phyloP scores from a whole-genome alignment of 2,888 invertebrate species.

The Cybosia mesomella region DNA sequence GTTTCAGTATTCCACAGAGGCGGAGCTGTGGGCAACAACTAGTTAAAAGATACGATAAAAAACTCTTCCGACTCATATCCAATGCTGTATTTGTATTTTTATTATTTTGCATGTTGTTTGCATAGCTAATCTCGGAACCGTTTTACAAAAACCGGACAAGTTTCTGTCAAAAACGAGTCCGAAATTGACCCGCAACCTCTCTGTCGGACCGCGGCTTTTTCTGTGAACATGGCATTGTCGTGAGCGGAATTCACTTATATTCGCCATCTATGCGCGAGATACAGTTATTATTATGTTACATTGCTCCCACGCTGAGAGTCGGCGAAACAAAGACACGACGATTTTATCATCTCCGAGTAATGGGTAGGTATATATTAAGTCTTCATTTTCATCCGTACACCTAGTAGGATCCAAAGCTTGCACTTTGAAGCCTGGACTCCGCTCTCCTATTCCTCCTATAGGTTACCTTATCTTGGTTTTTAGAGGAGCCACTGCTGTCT shows the following conservation, averaged over 20 bases:
- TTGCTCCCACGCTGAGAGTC: slow-evolving; percentile 23
- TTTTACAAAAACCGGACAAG: slow-evolving; percentile 14
- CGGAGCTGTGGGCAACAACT: background rate
- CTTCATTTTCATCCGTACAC: too few species aligned
- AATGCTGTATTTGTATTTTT: slow-evolving; percentile 25
- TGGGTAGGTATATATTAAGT: too few species aligned
- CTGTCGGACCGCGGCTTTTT: slow-evolving; percentile 18
- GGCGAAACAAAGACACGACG: slow-evolving; percentile 17
- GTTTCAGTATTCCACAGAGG: background rate
- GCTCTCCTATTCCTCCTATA: background rate
- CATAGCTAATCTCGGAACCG: slow-evolving; percentile 32
- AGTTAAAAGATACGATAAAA: background rate
- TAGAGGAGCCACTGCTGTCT: too few species aligned
- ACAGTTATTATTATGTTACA: slow-evolving; percentile 26
- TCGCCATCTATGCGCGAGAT: slow-evolving; percentile 18
- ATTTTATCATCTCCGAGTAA: slow-evolving; percentile 13
- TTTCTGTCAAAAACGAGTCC: slow-evolving; percentile 17
- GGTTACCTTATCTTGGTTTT: too few species aligned
- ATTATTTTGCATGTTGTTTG: slow-evolving; percentile 28
- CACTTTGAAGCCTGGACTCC: background rate
- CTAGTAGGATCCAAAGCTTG: background rate
- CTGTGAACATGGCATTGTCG: slow-evolving; percentile 23
- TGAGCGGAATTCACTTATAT: slow-evolving; percentile 21
- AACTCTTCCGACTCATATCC: background rate
- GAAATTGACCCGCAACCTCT: slow-evolving; percentile 23